Percentiles rank a stretch among this genome's conserved stretches.
These are phyloP conservation scores for Merops nubicus DNA, from an alignment of 2,113 vertebrate genomes.

Conservation along the genomic window DNA sequence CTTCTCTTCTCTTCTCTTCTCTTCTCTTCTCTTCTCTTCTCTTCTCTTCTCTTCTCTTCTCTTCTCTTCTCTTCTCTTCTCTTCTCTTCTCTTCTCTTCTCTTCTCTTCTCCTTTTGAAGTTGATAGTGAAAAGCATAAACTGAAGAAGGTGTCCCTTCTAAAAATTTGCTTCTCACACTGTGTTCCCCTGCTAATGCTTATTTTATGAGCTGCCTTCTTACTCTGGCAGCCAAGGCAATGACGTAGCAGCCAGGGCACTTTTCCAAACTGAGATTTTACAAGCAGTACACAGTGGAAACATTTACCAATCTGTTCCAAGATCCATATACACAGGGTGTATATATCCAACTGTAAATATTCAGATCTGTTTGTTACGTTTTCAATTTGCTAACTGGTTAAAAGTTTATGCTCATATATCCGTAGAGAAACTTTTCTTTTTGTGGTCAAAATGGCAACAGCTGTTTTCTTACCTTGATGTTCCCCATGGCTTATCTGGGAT, in stretches of 20 bases:
- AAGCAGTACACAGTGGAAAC: constrained; percentile 68
- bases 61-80: too few species aligned
- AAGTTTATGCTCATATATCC: background rate
- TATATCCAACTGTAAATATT: constrained; percentile 26
- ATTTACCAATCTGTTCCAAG: constrained; percentile 60
- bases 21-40: background rate
- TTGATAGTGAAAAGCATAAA: background rate
- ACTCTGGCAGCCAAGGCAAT: constrained; percentile 44
- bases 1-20: fast-evolving
- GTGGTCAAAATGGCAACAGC: background rate
- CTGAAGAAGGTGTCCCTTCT: background rate
- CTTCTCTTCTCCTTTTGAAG: background rate
- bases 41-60: background rate
- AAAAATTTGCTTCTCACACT: background rate
- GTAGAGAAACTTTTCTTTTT: constrained; percentile 32
- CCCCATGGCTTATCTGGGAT: background rate
- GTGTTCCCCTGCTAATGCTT: background rate
- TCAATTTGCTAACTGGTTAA: background rate
- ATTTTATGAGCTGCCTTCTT: constrained; percentile 25
- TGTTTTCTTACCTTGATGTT: background rate
- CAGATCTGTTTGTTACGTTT: background rate
- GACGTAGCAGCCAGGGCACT: background rate
- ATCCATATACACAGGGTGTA: background rate
- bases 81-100: background rate
- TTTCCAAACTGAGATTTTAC: constrained; percentile 54